Conservation (phyloP, 1,140 invertebrate species). For the Oppia nitens region DNA sequence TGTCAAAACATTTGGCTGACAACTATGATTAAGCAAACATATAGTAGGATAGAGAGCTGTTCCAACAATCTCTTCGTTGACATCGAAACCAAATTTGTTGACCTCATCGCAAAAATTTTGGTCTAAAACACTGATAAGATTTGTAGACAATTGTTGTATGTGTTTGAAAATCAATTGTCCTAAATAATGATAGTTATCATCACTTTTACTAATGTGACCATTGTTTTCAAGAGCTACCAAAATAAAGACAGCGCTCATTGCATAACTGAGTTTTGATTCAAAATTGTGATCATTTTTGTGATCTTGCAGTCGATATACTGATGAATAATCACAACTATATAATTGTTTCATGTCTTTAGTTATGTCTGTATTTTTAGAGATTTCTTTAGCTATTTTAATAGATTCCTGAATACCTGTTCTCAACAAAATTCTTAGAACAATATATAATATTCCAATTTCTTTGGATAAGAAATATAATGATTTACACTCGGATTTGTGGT, state of each 20-base stretch:
- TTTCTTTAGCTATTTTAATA: not conserved
- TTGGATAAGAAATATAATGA: not conserved
- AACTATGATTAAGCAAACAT: constrained; percentile 79
- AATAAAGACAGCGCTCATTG: not conserved
- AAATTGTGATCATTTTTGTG: not conserved
- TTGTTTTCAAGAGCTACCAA: not conserved
- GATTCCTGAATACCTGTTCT: not conserved
- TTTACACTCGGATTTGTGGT: not conserved
- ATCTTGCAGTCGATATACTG: not conserved
- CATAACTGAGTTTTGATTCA: not conserved
- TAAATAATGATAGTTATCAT: not conserved
- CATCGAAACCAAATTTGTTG: not conserved
- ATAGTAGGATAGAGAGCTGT: constrained; percentile 64
- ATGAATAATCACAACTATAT: not conserved
- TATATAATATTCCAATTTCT: not conserved
- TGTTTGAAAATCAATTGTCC: not conserved
- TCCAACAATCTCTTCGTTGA: not conserved
- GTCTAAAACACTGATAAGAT: not conserved
- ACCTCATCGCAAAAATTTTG: not conserved
- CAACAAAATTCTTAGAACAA: not conserved
- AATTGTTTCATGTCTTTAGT: not conserved
- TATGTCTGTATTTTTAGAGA: not conserved
- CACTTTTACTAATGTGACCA: not conserved
- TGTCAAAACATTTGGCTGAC: constrained; percentile 57
- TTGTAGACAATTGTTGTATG: not conserved